These are phyloP conservation scores for Dorcus hopei DNA, from an alignment of 2,888 invertebrate genomes.

Conservation along the genomic window DNA sequence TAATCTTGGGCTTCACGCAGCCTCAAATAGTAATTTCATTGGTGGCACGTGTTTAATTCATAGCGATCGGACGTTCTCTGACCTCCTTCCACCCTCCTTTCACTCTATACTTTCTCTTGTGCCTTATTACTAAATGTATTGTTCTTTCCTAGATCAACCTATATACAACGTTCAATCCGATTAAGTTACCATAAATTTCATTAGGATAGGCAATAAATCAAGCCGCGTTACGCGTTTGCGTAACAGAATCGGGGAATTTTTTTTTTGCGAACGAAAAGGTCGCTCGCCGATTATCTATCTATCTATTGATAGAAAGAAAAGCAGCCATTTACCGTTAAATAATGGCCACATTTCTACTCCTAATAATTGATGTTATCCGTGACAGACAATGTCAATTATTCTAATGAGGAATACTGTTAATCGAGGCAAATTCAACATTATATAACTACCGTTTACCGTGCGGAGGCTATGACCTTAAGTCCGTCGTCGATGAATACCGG, in stretches of 20 bases:
- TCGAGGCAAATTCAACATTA: background rate
- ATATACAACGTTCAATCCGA: background rate
- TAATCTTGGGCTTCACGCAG: background rate
- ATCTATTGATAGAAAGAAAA: no score
- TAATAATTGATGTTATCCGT: background rate
- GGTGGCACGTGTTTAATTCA: constrained; percentile 23
- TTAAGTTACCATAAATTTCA: background rate
- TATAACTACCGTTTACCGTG: background rate
- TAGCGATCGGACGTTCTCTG: constrained; percentile 27
- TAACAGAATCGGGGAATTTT: no score
- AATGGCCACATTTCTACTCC: background rate
- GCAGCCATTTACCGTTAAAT: background rate
- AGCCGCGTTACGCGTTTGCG: background rate
- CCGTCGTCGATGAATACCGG: no score
- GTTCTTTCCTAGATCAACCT: constrained; percentile 20
- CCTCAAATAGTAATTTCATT: constrained; percentile 1
- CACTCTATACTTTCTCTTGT: constrained; percentile 27
- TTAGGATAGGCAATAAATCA: background rate
- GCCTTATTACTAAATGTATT: constrained; percentile 25
- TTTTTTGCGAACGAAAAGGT: no score
- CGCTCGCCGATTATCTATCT: no score
- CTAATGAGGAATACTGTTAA: constrained; percentile 2
- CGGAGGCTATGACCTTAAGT: background rate
- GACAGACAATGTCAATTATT: constrained; percentile 1
- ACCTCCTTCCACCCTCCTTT: constrained; percentile 28